Percentiles rank a stretch among this genome's conserved stretches.
phyloP scores from a whole-genome alignment of 2,113 vertebrate species.

The Anguilla japonica region DNA sequence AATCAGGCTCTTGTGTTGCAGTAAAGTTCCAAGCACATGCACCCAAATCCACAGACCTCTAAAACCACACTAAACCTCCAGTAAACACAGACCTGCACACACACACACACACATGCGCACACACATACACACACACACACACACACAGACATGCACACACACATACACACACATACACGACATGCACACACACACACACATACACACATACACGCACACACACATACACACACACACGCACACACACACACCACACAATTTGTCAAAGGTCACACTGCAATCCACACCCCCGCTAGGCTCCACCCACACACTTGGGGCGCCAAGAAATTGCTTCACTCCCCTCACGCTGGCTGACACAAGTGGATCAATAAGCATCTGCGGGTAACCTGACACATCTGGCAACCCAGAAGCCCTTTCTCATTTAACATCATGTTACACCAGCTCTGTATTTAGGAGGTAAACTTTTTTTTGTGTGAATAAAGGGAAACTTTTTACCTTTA shows the following conservation, averaged over 20 bases:
- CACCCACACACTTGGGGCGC: background rate
- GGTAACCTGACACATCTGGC: background rate
- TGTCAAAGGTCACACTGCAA: background rate
- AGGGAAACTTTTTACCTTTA: background rate
- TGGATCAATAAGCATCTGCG: constrained; percentile 19
- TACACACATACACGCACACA: background rate
- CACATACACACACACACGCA: background rate
- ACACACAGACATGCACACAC: background rate
- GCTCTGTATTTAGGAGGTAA: background rate
- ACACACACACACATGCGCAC: background rate
- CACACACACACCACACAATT: background rate
- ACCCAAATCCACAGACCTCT: too few relatives aligned
- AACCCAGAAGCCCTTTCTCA: background rate
- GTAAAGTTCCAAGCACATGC: too few relatives aligned
- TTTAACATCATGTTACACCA: constrained; percentile 7
- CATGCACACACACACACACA: background rate
- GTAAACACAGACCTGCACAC: too few relatives aligned
- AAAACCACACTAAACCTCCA: too few relatives aligned
- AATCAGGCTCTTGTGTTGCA: too few relatives aligned
- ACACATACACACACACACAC: background rate
- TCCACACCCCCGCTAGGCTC: background rate
- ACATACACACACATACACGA: background rate
- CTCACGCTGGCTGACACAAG: constrained; percentile 9
- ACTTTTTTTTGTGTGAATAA: background rate
- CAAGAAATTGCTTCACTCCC: background rate